Evolutionary conservation across 2,888 invertebrate species (phyloP).

Genomic region (Brachypalpus laphriformis): DNA sequence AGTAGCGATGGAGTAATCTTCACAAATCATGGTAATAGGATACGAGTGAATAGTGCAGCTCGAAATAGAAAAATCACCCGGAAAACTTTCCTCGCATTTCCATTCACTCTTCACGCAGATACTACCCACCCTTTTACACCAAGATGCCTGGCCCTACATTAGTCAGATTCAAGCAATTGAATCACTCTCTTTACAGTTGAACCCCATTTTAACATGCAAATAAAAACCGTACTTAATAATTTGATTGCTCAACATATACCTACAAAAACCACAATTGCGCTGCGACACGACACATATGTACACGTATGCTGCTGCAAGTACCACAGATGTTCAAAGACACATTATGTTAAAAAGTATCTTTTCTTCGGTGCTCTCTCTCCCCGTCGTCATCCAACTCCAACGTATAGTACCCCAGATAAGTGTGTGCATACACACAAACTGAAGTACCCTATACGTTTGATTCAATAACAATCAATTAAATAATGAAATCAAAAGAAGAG

Average conservation of each 20-base stretch:
- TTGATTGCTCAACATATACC: slow-evolving; percentile 61
- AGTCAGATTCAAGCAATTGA: slow-evolving; percentile 34
- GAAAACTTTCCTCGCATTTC: neutral
- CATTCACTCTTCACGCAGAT: neutral
- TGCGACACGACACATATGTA: neutral
- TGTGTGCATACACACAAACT: slow-evolving; percentile 10
- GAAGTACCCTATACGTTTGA: slow-evolving; percentile 47
- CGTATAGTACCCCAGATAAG: slow-evolving; percentile 23
- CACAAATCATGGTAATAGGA: neutral
- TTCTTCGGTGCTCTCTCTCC: slow-evolving; percentile 23
- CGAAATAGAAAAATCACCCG: neutral
- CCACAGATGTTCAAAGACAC: slow-evolving; percentile 56
- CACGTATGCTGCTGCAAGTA: slow-evolving; percentile 11
- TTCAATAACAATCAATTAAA: slow-evolving; percentile 71
- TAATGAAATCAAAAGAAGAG: slow-evolving; percentile 48
- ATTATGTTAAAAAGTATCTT: slow-evolving; percentile 58
- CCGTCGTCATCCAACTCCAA: slow-evolving; percentile 15
- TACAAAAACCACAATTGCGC: slow-evolving; percentile 44
- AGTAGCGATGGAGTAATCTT: too few relatives aligned
- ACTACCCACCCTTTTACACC: neutral
- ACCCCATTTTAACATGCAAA: slow-evolving; percentile 42
- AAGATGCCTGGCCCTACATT: neutral
- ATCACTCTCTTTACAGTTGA: slow-evolving; percentile 17
- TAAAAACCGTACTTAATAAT: slow-evolving; percentile 57
- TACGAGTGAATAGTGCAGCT: neutral